Evolutionary conservation across 2,113 vertebrate species (phyloP).

Genomic region (Misgurnus mizolepis): DNA sequence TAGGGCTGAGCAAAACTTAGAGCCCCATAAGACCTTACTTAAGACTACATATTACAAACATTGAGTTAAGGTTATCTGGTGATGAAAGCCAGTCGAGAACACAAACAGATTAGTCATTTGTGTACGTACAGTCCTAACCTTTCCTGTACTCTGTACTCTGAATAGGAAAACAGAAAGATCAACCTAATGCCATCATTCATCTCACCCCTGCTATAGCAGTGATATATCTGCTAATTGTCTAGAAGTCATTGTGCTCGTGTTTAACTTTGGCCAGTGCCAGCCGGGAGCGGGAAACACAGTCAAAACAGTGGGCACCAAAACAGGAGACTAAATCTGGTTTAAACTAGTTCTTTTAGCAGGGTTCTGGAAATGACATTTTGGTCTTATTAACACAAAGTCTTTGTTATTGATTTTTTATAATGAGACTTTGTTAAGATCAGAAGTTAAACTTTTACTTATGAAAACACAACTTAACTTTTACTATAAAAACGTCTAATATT

Average conservation of each 20-base stretch:
- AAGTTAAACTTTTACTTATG: no score
- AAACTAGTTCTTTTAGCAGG: background rate
- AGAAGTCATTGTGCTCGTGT: constrained; percentile 54
- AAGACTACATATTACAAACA: background rate
- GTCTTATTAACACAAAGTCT: no score
- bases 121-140: constrained; percentile 8
- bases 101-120: constrained; percentile 37
- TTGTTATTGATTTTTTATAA: no score
- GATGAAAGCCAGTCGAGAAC: constrained; percentile 27
- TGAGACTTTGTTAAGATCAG: no score
- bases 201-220: background rate
- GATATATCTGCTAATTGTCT: constrained; percentile 8
- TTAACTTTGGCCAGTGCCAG: constrained; percentile 57
- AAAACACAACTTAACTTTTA: no score
- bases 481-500: no score
- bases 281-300: constrained; percentile 59
- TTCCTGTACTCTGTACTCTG: background rate
- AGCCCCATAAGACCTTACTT: background rate
- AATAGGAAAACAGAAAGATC: background rate
- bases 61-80: constrained; percentile 1
- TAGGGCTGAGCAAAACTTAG: background rate
- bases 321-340: background rate
- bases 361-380: no score
- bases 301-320: background rate
- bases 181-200: no score